Evolutionary conservation across 2,797 vertebrate genomes (phyloP).

Genomic region (Pangasius krempfi): DNA sequence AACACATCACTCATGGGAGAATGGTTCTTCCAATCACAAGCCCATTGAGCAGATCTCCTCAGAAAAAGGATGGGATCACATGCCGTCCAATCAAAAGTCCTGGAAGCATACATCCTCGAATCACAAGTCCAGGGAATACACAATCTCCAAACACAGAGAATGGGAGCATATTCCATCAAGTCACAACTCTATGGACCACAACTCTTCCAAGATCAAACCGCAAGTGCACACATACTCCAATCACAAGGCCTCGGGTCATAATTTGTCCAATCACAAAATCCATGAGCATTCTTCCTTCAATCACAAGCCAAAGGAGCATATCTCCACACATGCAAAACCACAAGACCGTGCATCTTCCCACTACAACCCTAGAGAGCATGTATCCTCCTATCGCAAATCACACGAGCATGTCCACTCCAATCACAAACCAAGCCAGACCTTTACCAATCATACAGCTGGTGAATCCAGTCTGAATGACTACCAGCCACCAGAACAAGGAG

Average conservation of each 20-base stretch:
- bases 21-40: constrained; percentile 75
- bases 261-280: constrained; percentile 75
- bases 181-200: constrained; percentile 76
- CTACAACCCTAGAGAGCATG: constrained; percentile 75
- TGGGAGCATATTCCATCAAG: constrained; percentile 76
- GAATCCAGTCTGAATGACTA: constrained; percentile 73
- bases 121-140: constrained; percentile 82
- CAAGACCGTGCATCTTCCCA: constrained; percentile 72
- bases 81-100: constrained; percentile 71
- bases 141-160: constrained; percentile 80
- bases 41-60: constrained; percentile 84
- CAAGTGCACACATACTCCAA: constrained; percentile 77
- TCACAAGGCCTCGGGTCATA: constrained; percentile 78
- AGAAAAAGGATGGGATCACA: constrained; percentile 76
- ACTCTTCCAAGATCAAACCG: constrained; percentile 77
- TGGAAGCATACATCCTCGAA: constrained; percentile 72
- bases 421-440: constrained; percentile 76
- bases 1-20: constrained; percentile 75
- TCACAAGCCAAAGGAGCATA: constrained; percentile 81
- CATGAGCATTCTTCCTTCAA: constrained; percentile 76
- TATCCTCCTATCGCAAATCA: constrained; percentile 61
- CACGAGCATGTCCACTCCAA: constrained; percentile 73
- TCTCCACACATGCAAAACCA: constrained; percentile 83
- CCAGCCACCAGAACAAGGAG: constrained; percentile 61
- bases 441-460: constrained; percentile 73